Conservation (phyloP, 2,888 invertebrate species). For the Eupsilia transversa region DNA sequence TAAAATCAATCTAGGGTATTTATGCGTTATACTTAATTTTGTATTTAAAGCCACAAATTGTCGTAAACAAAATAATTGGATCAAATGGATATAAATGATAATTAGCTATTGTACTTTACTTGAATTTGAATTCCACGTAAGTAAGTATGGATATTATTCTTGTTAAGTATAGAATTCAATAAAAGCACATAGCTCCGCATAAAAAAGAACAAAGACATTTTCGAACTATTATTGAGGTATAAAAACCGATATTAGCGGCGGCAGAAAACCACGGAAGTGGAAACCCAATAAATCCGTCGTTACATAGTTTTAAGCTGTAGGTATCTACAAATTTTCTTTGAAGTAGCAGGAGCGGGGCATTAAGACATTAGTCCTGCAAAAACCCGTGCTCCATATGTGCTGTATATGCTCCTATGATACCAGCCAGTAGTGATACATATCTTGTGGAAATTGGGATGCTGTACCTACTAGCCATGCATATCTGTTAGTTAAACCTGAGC, state of each 20-base stretch:
- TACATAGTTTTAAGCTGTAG: conserved; percentile 41
- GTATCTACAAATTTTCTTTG: conserved; percentile 50
- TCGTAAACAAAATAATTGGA: not conserved
- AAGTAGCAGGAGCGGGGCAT: conserved; percentile 36
- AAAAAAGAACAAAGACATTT: conserved; percentile 43
- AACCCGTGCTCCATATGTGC: conserved; percentile 46
- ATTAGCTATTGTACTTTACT: not conserved
- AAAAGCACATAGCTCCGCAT: not conserved
- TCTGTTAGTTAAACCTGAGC: conserved; percentile 59
- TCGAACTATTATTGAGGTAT: conserved; percentile 13
- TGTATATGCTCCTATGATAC: conserved; percentile 40
- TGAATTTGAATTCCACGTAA: not conserved
- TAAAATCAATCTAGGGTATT: not conserved
- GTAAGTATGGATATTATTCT: not conserved
- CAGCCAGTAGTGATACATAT: conserved; percentile 36
- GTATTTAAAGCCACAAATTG: not conserved
- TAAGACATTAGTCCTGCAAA: conserved; percentile 52
- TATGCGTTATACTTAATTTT: conserved; percentile 5
- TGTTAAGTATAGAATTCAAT: not conserved
- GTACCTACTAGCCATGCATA: conserved; percentile 51
- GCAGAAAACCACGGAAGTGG: conserved; percentile 40
- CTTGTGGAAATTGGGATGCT: conserved; percentile 34
- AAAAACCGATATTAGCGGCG: conserved; percentile 23
- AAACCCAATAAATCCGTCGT: conserved; percentile 49
- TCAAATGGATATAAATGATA: not conserved